A percentile compares a stretch with the other conserved stretches of the same genome.
Evolutionary conservation across 2,888 invertebrate species (phyloP).

Genomic region (Adelognathus sp.): DNA sequence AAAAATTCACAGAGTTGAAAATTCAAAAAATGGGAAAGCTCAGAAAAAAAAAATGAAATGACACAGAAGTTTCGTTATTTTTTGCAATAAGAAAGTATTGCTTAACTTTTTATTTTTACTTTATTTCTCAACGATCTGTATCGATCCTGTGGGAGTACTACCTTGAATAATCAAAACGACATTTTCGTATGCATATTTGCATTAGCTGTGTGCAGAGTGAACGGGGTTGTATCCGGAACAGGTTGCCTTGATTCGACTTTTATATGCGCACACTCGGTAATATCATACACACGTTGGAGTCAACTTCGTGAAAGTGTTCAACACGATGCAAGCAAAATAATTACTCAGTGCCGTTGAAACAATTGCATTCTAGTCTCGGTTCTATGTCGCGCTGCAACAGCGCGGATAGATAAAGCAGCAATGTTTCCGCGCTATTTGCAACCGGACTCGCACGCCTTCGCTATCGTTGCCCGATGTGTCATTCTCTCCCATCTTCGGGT

Average conservation of each 20-base stretch:
- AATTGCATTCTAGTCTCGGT: conserved; percentile 44
- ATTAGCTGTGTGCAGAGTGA: neutral
- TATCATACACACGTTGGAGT: conserved; percentile 14
- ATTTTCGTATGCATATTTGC: too few species aligned
- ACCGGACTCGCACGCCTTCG: neutral
- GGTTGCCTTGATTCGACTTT: neutral
- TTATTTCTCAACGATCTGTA: too few species aligned
- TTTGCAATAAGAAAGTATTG: too few species aligned
- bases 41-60: too few species aligned
- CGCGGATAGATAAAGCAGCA: neutral
- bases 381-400: neutral
- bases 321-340: conserved; percentile 15
- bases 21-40: too few species aligned
- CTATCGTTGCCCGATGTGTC: neutral
- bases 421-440: conserved; percentile 5
- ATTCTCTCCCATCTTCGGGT: neutral
- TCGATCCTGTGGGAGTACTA: too few species aligned
- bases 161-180: too few species aligned
- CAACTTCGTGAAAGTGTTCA: conserved; percentile 46
- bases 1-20: too few species aligned
- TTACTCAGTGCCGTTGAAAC: conserved; percentile 16
- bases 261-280: neutral
- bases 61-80: too few species aligned
- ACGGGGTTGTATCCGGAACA: conserved; percentile 10
- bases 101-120: too few species aligned